These are phyloP conservation scores for Rynchops niger DNA, from an alignment of 2,113 vertebrate species.

Conservation along the genomic window DNA sequence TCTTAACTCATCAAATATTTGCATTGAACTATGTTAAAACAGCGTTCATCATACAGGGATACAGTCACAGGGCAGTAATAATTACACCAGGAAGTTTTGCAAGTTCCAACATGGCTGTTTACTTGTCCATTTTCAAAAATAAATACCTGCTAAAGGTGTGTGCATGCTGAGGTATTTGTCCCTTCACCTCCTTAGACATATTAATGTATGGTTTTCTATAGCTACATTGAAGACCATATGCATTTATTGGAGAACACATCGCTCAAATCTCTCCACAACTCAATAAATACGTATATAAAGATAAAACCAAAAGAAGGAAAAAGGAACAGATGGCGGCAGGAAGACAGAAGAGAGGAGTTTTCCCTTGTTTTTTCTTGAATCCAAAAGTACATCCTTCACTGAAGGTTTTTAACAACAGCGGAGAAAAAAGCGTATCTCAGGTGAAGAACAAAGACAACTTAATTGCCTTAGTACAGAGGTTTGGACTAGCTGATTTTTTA, in stretches of 20 bases:
- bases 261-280: neutral
- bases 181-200: neutral
- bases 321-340: neutral
- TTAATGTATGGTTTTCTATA: neutral
- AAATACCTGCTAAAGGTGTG: slow-evolving; percentile 35
- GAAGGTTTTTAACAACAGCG: neutral
- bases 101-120: slow-evolving; percentile 21
- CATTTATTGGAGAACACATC: neutral
- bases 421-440: neutral
- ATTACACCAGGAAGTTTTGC: slow-evolving; percentile 3
- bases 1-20: neutral
- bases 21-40: neutral
- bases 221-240: neutral
- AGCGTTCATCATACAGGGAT: neutral
- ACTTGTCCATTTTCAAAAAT: slow-evolving; percentile 19
- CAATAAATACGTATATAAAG: neutral
- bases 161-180: neutral
- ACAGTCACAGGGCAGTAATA: neutral
- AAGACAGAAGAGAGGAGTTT: neutral
- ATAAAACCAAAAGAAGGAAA: neutral
- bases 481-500: neutral
- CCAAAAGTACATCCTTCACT: neutral
- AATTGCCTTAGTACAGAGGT: neutral
- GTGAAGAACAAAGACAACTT: neutral
- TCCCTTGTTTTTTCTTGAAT: neutral